Percentiles rank a stretch among this genome's conserved stretches.
Conservation (phyloP, 2,797 vertebrate species). For the Alectoris magna region DNA sequence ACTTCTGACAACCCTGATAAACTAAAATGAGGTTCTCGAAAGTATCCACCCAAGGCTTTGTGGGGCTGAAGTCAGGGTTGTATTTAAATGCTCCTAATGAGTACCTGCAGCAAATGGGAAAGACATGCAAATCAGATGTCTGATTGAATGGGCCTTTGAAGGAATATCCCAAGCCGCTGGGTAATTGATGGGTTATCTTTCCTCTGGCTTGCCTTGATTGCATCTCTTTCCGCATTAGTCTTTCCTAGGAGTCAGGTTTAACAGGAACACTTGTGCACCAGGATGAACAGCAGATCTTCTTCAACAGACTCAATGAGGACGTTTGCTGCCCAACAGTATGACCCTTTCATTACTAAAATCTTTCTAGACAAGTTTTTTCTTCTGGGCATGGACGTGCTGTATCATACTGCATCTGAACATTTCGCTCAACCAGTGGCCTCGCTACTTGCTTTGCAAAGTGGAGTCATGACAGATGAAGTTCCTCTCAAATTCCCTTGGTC, state of each 20-base stretch:
- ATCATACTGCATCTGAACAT: not conserved
- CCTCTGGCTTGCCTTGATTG: constrained; percentile 55
- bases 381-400: constrained; percentile 24
- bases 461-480: not conserved
- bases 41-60: constrained; percentile 72
- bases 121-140: constrained; percentile 73
- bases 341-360: constrained; percentile 40
- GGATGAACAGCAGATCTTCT: constrained; percentile 2
- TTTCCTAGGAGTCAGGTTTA: constrained; percentile 66
- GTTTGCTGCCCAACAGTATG: not conserved
- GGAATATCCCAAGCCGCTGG: constrained; percentile 69
- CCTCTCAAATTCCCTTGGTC: not conserved
- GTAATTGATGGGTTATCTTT: constrained; percentile 74
- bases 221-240: constrained; percentile 59
- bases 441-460: not conserved
- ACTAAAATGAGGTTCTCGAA: constrained; percentile 68
- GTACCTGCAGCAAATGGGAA: constrained; percentile 71
- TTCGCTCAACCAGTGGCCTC: not conserved
- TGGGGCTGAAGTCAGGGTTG: constrained; percentile 65
- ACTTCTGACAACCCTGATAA: constrained; percentile 68
- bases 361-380: constrained; percentile 29
- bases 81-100: constrained; percentile 73
- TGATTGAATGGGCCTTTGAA: constrained; percentile 75
- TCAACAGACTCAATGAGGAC: not conserved
- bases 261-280: constrained; percentile 58